Percentiles rank a stretch among this genome's conserved stretches.
Conservation (phyloP, 2,888 invertebrate genomes). For the Rhogogaster chlorosoma region DNA sequence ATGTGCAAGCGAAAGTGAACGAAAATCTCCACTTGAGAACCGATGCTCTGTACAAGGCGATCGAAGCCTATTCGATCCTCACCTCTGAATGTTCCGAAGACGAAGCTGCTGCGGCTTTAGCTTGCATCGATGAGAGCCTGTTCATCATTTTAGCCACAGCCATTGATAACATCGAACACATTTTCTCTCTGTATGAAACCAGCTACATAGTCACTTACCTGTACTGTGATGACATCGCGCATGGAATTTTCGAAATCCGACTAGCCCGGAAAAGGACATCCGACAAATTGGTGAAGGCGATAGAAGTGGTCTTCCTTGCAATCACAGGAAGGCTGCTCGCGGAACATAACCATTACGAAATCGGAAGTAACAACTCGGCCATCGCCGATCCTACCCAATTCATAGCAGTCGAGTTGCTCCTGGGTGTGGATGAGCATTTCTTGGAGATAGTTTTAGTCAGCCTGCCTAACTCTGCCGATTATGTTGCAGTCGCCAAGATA, state of each 20-base stretch:
- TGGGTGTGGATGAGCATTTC: too few species aligned
- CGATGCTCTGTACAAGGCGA: too few species aligned
- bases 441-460: too few species aligned
- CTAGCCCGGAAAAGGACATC: background rate
- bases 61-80: too few species aligned
- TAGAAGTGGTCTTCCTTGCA: background rate
- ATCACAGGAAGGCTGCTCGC: background rate
- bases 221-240: background rate
- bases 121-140: background rate
- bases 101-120: background rate
- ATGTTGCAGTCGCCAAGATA: background rate
- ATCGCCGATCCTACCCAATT: too few species aligned
- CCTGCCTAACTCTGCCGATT: background rate
- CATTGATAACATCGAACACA: background rate
- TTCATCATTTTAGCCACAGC: background rate
- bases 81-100: background rate
- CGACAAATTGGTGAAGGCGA: background rate
- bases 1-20: too few species aligned
- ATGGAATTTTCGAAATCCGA: background rate
- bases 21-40: too few species aligned
- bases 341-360: background rate
- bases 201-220: background rate
- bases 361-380: too few species aligned
- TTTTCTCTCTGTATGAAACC: background rate
- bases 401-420: too few species aligned